These are phyloP conservation scores for Caenorhabditis sp. DNA, from an alignment of 2,888 invertebrate genomes.

Conservation along the genomic window DNA sequence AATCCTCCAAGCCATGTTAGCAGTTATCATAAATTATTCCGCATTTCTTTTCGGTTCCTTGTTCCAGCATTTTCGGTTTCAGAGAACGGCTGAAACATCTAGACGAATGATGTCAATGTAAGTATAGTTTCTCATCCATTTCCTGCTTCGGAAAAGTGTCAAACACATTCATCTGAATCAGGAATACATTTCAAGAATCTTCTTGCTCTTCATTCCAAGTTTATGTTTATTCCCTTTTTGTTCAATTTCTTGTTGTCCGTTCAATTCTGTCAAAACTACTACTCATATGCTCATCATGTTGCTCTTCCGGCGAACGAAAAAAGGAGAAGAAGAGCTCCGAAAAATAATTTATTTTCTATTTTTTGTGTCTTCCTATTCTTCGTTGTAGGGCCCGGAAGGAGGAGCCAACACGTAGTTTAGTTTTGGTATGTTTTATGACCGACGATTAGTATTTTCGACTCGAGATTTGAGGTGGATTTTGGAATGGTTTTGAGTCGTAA, in stretches of 20 bases:
- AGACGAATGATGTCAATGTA: conserved; percentile 20
- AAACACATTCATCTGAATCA: conserved; percentile 15
- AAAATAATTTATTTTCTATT: conserved; percentile 53
- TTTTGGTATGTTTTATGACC: conserved; percentile 23
- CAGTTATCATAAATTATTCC: conserved; percentile 35
- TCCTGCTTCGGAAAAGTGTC: conserved; percentile 19
- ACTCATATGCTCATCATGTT: conserved; percentile 44
- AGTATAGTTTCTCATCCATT: conserved; percentile 1
- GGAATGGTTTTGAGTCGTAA: neutral
- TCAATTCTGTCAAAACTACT: conserved; percentile 38
- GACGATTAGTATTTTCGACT: conserved; percentile 13
- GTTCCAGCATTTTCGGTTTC: conserved; percentile 3
- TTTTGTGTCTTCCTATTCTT: conserved; percentile 20
- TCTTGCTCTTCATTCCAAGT: conserved; percentile 11
- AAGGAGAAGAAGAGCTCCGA: conserved; percentile 33
- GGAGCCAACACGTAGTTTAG: conserved; percentile 16
- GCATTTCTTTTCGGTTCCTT: conserved; percentile 12
- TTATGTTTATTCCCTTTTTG: neutral
- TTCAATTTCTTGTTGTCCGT: conserved; percentile 32
- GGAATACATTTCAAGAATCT: conserved; percentile 3
- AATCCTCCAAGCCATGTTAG: conserved; percentile 9
- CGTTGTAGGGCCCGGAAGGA: conserved; percentile 1
- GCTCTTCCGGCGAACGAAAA: conserved; percentile 25
- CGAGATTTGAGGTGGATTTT: neutral
- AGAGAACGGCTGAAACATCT: conserved; percentile 7